Evolutionary conservation across 2,113 vertebrate genomes (phyloP), one percentile per base, ranked within the genome.

Genomic region (Conger conger): DNA sequence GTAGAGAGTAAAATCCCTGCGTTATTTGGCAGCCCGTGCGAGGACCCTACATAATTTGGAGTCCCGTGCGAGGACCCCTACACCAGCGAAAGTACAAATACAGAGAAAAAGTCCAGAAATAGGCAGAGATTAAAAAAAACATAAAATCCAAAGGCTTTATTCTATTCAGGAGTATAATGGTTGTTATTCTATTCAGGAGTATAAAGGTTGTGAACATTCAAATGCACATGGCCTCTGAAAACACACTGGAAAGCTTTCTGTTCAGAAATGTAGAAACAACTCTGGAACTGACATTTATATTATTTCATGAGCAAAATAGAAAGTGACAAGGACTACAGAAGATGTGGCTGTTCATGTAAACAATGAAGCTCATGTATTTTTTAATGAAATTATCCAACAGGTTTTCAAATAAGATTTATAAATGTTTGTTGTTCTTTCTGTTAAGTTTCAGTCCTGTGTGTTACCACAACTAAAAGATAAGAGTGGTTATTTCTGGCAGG

Each of bases 401-500:
- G 86, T 86, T 82, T 68, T 87, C 79, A 73, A 35, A 84, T 88
- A 85, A 80, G 78, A 76, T 84, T 87, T 87, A n/a, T 87, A 88
- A 88, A 85, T 87, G 88, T 83, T 84, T 76, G 86, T 88, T 87
- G 57, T 85, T 83, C 81, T 87, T 87, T 86, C 79, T 53, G 30
- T 85, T 76, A 53, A 87, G 3, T 86, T 84, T 78, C 16, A 53
- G 20, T 83, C 53, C 76, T 86, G 86, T 82, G 45, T 86, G 35
- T 83, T 79, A 30, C 79, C 86, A 73, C 82, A 82, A 45, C 53
- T 82, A 76, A 57, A 85, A 86, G 86, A 88, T 86, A 86, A 89
- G 89, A 36, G 53, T 80, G 86, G 87, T 88, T 88, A 81, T 85
- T 11, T 20, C 68, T 88, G 85, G 84, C 73, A 85, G 88, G 79